phyloP scores from a whole-genome alignment of 2,888 invertebrate genomes.

The Tenthredo amoena region DNA sequence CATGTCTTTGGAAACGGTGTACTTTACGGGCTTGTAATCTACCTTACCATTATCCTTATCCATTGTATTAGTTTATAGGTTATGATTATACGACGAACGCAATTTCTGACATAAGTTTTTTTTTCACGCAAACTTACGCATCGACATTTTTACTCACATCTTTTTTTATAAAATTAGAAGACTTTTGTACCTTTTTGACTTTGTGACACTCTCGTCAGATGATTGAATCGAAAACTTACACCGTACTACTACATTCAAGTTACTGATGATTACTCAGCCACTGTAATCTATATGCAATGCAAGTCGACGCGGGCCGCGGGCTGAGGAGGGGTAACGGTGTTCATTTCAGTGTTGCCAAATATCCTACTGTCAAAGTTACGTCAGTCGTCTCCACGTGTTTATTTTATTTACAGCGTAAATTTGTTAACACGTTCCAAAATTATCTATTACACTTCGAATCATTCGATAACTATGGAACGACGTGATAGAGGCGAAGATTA shows the following conservation, averaged over 20 bases:
- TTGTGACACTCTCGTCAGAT: too few species aligned
- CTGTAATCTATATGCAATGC: too few species aligned
- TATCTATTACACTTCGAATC: neutral
- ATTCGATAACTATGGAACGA: slow-evolving; percentile 13
- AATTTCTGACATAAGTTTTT: neutral
- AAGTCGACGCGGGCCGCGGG: too few species aligned
- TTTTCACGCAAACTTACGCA: neutral
- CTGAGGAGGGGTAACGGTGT: neutral
- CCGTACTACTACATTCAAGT: neutral
- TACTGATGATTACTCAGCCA: neutral
- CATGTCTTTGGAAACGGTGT: slow-evolving; percentile 70
- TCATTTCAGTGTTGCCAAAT: slow-evolving; percentile 6
- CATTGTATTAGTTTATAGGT: slow-evolving; percentile 58
- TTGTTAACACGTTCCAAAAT: neutral
- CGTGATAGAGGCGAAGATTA: slow-evolving; percentile 49
- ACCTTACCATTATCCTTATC: slow-evolving; percentile 61
- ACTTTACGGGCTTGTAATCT: slow-evolving; percentile 60
- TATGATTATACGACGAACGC: neutral
- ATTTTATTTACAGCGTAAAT: too few species aligned
- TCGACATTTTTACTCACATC: neutral
- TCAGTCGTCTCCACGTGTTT: neutral
- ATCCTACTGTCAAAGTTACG: neutral
- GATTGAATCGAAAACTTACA: neutral
- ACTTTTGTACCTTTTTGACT: neutral
- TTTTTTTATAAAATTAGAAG: neutral